Conservation (phyloP, 2,888 invertebrate genomes). For the Drosophila macrothrix region DNA sequence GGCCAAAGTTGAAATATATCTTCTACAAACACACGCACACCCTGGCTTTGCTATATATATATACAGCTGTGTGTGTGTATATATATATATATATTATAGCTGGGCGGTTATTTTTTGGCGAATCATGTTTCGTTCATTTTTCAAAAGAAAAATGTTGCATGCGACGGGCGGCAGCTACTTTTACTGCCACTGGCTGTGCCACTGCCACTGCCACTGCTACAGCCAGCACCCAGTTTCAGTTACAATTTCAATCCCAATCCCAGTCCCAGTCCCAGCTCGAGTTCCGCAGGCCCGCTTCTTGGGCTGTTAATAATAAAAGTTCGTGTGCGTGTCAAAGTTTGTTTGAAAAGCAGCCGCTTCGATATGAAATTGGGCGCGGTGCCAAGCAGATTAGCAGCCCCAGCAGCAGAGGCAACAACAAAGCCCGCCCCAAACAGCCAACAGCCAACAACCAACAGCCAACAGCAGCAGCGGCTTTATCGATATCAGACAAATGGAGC, state of each 20-base stretch:
- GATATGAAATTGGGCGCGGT: conserved; percentile 76
- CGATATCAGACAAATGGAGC: conserved; percentile 63
- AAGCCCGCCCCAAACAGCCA: conserved; percentile 18
- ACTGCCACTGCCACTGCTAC: conserved; percentile 42
- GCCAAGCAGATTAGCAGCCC: conserved; percentile 68
- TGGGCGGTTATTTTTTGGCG: conserved; percentile 67
- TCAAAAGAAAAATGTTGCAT: conserved; percentile 82
- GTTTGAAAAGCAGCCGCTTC: conserved; percentile 74
- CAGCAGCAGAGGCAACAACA: conserved; percentile 5
- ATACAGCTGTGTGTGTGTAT: no score
- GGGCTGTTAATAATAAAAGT: conserved; percentile 75
- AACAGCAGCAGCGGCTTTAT: conserved; percentile 43
- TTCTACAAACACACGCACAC: conserved; percentile 30
- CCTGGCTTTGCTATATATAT: neutral
- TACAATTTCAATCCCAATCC: conserved; percentile 36
- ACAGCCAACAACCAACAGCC: conserved; percentile 11
- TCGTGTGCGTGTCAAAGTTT: conserved; percentile 82
- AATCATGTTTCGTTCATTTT: conserved; percentile 83
- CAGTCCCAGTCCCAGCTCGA: conserved; percentile 23
- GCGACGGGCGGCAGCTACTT: conserved; percentile 75
- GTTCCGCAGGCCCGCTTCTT: conserved; percentile 27
- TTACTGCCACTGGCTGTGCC: conserved; percentile 72
- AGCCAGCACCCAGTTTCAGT: conserved; percentile 29
- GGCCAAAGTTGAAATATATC: conserved; percentile 74
- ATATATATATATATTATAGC: conserved; percentile 27